Base-by-base conservation (phyloP, 2,113 vertebrate genomes). In the Ailuropoda melanoleuca region DNA sequence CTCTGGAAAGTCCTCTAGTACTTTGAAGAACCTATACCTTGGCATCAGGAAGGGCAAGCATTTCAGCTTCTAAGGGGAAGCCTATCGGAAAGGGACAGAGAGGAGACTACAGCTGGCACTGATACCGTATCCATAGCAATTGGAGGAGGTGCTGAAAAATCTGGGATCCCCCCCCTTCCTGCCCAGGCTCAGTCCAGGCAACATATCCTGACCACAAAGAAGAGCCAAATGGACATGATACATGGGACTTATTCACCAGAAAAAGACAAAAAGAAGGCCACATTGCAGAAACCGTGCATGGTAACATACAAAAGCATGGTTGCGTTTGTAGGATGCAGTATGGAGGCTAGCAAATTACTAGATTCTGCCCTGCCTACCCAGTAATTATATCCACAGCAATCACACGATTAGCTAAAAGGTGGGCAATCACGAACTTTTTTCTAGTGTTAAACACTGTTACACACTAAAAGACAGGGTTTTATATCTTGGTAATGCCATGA, bases 51-150 rank as follows among this genome's bases (percentile, higher is more conserved):
- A 43, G 18, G 72, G 34, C 43, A 6, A 88, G 70, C 70, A 37
- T 19, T 95, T 74, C 26, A 37, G 62, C 12, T 14, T 58, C 39
- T 17, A 18, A 34, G 86, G 96, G 92, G 62, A 87, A 62, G 48
- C 3, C 60, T 39, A 4, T 74, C 3, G 50, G 39, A 90, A 68
- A 96, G 13, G 31, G 86, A 0, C 0, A 13, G 88, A 97, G 37
- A 56, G 70, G 90, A 81, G 56, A 75, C 66, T 87, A 84, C 88
- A 74, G 8, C 74, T 4, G 93, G 92, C 97, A 85, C 72, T 34
- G 93, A 11, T 18, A 60, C 64, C 0, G 80, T 97, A 97, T 97
- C 97, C 98, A 98, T 84, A 95, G 97, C 93, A 97, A 98, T 81
- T 56, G 75, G 43, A 84, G 90, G 60, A 80, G 83, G 14, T 93